Percentiles rank a stretch among this genome's conserved stretches.
phyloP scores from a whole-genome alignment of 2,888 invertebrate genomes.

The Homarus gammarus region DNA sequence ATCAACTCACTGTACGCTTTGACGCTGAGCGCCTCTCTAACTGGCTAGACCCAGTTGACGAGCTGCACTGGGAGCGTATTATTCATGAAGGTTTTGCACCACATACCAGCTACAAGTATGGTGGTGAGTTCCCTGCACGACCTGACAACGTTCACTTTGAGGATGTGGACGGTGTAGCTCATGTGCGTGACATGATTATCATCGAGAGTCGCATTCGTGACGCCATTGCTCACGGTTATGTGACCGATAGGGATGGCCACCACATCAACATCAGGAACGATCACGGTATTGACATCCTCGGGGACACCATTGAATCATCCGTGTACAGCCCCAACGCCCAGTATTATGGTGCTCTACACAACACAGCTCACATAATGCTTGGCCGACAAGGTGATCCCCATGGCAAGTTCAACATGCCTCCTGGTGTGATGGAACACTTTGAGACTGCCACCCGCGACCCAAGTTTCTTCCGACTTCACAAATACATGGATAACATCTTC shows the following conservation, averaged over 20 bases:
- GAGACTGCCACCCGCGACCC: slow-evolving; percentile 87
- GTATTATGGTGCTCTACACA: slow-evolving; percentile 73
- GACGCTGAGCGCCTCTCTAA: slow-evolving; percentile 80
- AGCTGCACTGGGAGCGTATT: slow-evolving; percentile 77
- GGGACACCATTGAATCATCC: slow-evolving; percentile 76
- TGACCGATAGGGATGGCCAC: slow-evolving; percentile 76
- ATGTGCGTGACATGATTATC: slow-evolving; percentile 78
- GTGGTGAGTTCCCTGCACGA: slow-evolving; percentile 80
- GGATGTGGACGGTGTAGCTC: slow-evolving; percentile 76
- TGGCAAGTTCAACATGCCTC: slow-evolving; percentile 78
- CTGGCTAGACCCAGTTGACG: slow-evolving; percentile 75
- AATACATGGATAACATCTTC: slow-evolving; percentile 85
- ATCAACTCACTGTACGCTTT: slow-evolving; percentile 80
- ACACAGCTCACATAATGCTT: slow-evolving; percentile 50
- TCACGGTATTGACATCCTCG: slow-evolving; percentile 76
- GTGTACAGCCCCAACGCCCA: slow-evolving; percentile 76
- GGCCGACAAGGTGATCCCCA: slow-evolving; percentile 78
- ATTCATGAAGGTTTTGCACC: slow-evolving; percentile 82
- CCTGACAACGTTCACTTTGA: slow-evolving; percentile 77
- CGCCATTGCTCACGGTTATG: slow-evolving; percentile 82
- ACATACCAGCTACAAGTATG: slow-evolving; percentile 83
- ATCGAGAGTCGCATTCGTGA: slow-evolving; percentile 83
- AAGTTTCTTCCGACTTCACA: slow-evolving; percentile 86
- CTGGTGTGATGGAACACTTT: slow-evolving; percentile 81
- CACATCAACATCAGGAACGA: slow-evolving; percentile 75